Evolutionary conservation across 2,113 vertebrate species (phyloP).

Genomic region (Mellivora capensis): DNA sequence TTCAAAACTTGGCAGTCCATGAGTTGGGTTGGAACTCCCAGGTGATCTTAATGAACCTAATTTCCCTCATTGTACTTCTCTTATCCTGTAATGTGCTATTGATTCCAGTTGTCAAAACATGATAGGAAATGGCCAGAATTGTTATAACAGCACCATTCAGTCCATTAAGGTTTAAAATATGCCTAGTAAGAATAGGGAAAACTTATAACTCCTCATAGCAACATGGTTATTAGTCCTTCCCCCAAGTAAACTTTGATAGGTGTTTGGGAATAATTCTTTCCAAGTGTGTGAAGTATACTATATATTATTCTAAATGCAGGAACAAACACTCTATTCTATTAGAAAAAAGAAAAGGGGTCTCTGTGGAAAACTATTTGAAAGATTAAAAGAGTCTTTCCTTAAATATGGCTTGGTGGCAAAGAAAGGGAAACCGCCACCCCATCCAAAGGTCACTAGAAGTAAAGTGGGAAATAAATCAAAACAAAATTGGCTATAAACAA

Average conservation of each 20-base stretch:
- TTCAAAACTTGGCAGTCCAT: conserved; percentile 30
- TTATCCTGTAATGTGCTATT: conserved; percentile 45
- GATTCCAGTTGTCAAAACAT: conserved; percentile 35
- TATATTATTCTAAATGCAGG: conserved; percentile 31
- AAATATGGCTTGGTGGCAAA: not conserved
- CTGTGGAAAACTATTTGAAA: not conserved
- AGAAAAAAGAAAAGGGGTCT: not conserved
- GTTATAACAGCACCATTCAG: not conserved
- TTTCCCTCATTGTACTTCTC: conserved; percentile 15
- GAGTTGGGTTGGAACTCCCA: conserved; percentile 11
- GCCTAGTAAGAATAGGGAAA: not conserved
- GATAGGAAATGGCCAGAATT: not conserved
- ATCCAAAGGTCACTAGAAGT: not conserved
- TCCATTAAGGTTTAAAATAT: conserved; percentile 29
- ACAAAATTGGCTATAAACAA: not conserved
- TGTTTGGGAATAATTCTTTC: conserved; percentile 38
- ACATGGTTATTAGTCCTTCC: not conserved
- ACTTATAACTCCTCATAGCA: not conserved
- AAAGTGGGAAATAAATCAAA: conserved; percentile 4
- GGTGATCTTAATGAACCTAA: not conserved
- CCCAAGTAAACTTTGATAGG: not conserved
- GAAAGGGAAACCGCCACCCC: not conserved
- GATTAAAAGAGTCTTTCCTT: not conserved
- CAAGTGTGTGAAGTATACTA: not conserved
- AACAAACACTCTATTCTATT: not conserved